Evolutionary conservation across 2,888 invertebrate species (phyloP), one percentile per base, ranked within the genome.

Genomic region (Caenorhabditis sp.): DNA sequence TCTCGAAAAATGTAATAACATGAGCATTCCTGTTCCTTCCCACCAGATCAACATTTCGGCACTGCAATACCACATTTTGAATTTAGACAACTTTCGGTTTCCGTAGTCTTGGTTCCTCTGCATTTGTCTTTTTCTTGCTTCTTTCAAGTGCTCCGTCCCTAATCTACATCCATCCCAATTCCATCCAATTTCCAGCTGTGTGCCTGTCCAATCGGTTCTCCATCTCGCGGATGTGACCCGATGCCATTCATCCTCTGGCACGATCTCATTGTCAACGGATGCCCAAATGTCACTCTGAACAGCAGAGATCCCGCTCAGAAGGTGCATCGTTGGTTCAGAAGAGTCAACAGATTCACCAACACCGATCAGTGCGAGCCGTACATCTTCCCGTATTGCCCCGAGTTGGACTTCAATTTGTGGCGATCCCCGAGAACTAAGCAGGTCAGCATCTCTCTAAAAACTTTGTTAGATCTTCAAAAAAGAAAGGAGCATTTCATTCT

Each of bases 361-460:
- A 90, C 91, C 9, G 91, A 91, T 67, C 90, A 91, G 65, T 91
- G 91, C 76, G 90, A 90, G 51, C 87, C 87, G 5, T 91, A 91
- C 85, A 89, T 90, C 72, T 91, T 91, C 89, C 91, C 91, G 40
- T 90, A 90, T 79, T 91, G 91, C 68, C 87, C 89, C 26, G 91
- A 91, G 71, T 80, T 92, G 32, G 91, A 91, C 76, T 91, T 90
- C 85, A 91, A 91, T 77, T 79, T 91, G 58, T 91, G 91, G 91
- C 82, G 91, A 55, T 91, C 91, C 8, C 91, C 91, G 37, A 84
- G 90, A 53, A 91, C 91, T 32, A 90, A 90, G 58, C 89, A 90
- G 80, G 86, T 85, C n/a, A 47, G 47, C n/a, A n/a, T n/a, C n/a
- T n/a, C n/a, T n/a, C n/a, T n/a, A n/a, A n/a, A n/a, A n/a, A n/a